phyloP scores from a whole-genome alignment of 2,888 invertebrate species.

The Eustalomyia histrio region DNA sequence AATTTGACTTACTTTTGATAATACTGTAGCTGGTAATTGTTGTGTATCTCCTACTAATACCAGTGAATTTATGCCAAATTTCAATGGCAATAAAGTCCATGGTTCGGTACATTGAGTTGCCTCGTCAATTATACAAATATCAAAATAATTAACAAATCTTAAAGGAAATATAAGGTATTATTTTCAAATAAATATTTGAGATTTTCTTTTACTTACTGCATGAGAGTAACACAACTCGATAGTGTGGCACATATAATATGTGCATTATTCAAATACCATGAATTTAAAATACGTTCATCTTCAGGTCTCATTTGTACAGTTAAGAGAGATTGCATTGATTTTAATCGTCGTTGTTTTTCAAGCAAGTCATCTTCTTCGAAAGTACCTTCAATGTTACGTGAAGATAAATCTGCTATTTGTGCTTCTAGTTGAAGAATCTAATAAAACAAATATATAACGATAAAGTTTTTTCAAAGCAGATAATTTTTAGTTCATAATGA shows the following conservation, averaged over 20 bases:
- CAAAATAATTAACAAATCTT: slow-evolving; percentile 76
- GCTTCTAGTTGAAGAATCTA: slow-evolving; percentile 57
- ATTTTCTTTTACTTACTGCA: slow-evolving; percentile 67
- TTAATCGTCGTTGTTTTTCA: slow-evolving; percentile 73
- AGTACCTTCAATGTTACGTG: slow-evolving; percentile 63
- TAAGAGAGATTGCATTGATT: slow-evolving; percentile 67
- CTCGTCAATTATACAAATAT: slow-evolving; percentile 90
- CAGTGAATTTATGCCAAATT: slow-evolving; percentile 86
- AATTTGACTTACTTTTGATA: slow-evolving; percentile 86
- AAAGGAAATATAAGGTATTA: background rate
- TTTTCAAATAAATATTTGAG: background rate
- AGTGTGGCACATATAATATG: slow-evolving; percentile 87
- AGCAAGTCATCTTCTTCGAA: slow-evolving; percentile 70
- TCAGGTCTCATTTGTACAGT: slow-evolving; percentile 68
- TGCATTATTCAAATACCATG: slow-evolving; percentile 81
- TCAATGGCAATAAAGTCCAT: slow-evolving; percentile 89
- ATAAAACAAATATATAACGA: background rate
- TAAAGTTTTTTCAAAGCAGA: no score
- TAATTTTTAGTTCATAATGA: no score
- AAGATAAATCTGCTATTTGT: slow-evolving; percentile 63
- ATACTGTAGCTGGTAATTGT: slow-evolving; percentile 90
- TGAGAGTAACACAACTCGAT: slow-evolving; percentile 81
- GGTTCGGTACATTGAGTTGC: slow-evolving; percentile 93
- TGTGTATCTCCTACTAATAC: slow-evolving; percentile 93
- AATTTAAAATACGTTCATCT: slow-evolving; percentile 73